phyloP scores from a whole-genome alignment of 2,113 vertebrate species.

The Eulemur macaco region DNA sequence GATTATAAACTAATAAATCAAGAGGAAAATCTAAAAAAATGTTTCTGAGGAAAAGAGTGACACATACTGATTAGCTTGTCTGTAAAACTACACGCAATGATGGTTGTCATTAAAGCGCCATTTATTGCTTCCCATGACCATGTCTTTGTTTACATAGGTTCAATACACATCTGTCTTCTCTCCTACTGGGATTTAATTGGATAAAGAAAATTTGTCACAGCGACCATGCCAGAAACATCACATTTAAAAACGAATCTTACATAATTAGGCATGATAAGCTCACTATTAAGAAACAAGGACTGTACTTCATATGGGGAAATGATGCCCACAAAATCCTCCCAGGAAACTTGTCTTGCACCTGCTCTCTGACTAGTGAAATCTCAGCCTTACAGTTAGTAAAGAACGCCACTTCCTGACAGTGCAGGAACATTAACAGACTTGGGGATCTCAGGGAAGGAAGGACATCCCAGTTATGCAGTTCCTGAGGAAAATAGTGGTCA shows the following conservation, averaged over 20 bases:
- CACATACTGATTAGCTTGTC: neutral
- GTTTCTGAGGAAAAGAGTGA: neutral
- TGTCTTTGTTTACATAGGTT: neutral
- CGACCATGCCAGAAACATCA: neutral
- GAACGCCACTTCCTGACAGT: neutral
- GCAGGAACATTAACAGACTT: neutral
- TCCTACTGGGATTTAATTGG: neutral
- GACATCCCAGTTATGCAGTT: neutral
- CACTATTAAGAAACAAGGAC: neutral
- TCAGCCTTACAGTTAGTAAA: neutral
- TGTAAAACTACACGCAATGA: neutral
- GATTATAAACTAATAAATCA: neutral
- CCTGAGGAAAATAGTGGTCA: neutral
- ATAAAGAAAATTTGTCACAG: constrained; percentile 2
- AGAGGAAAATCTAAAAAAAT: neutral
- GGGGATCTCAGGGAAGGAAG: neutral
- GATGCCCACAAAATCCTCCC: neutral
- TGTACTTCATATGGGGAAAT: neutral
- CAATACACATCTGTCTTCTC: neutral
- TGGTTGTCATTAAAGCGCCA: neutral
- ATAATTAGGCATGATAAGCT: neutral
- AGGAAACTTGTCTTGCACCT: neutral
- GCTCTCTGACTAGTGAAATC: neutral
- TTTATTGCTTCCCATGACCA: neutral
- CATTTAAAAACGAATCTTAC: neutral